phyloP scores from a whole-genome alignment of 2,113 vertebrate genomes.

The Notothenia rossii region DNA sequence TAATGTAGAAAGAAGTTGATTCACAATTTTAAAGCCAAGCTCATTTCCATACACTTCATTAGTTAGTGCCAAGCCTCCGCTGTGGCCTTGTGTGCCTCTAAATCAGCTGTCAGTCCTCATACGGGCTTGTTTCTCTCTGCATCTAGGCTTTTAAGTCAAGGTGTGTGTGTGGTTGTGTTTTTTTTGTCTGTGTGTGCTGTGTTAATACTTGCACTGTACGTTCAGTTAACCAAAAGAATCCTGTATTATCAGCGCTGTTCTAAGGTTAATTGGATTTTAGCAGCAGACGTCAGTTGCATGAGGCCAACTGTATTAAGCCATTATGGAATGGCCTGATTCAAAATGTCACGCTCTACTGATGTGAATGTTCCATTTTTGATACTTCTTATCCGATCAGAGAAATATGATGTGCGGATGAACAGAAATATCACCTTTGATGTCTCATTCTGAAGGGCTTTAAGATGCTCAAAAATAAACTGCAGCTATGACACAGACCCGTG shows the following conservation, averaged over 20 bases:
- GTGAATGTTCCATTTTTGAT: slow-evolving; percentile 39
- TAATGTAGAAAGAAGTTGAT: slow-evolving; percentile 63
- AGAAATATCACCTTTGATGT: slow-evolving; percentile 21
- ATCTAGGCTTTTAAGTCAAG: slow-evolving; percentile 27
- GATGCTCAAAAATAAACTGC: slow-evolving; percentile 5
- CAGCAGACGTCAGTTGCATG: slow-evolving; percentile 42
- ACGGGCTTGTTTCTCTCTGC: slow-evolving; percentile 17
- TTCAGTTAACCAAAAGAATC: slow-evolving; percentile 41
- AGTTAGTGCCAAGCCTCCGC: slow-evolving; percentile 46
- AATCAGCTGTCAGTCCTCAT: slow-evolving; percentile 61
- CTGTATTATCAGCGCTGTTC: slow-evolving; percentile 42
- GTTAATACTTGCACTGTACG: slow-evolving; percentile 10
- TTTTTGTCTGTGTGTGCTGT: background rate
- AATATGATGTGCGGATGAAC: background rate
- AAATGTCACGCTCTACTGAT: slow-evolving; percentile 42
- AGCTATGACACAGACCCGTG: background rate
- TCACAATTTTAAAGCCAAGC: slow-evolving; percentile 50
- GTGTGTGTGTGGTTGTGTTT: slow-evolving; percentile 11
- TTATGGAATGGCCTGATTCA: slow-evolving; percentile 32
- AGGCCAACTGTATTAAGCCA: slow-evolving; percentile 44
- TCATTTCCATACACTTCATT: slow-evolving; percentile 68
- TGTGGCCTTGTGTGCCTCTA: slow-evolving; percentile 47
- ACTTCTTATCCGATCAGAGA: slow-evolving; percentile 27
- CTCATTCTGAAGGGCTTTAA: slow-evolving; percentile 10
- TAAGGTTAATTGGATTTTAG: slow-evolving; percentile 64